Percentiles rank a stretch among this genome's conserved stretches.
Evolutionary conservation across 2,797 vertebrate genomes (phyloP).

Genomic region (Galagoides demidoff): DNA sequence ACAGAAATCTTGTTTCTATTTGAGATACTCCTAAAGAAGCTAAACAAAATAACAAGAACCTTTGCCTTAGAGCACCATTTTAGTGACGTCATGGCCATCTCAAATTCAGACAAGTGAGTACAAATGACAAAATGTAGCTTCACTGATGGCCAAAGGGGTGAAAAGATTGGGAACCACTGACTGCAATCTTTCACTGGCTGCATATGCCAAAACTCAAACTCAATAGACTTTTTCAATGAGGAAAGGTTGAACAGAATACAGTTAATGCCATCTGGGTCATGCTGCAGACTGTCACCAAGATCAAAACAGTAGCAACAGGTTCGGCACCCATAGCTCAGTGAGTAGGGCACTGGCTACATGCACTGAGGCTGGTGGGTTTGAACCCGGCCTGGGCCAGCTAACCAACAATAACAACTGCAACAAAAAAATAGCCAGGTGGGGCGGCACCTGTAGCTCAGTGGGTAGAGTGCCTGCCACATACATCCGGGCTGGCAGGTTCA

Average conservation of each 20-base stretch:
- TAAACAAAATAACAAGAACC: not conserved
- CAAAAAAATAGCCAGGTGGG: too few species aligned
- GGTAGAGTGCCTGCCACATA: too few species aligned
- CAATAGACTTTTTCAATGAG: not conserved
- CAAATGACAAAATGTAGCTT: not conserved
- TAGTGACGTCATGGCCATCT: not conserved
- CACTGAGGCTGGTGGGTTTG: too few species aligned
- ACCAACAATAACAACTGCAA: too few species aligned
- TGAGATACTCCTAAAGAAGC: conserved; percentile 13
- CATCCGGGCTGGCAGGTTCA: too few species aligned
- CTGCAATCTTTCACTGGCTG: not conserved
- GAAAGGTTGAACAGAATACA: not conserved
- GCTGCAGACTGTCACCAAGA: not conserved
- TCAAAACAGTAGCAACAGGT: not conserved
- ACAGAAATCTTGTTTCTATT: not conserved
- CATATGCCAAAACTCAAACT: not conserved
- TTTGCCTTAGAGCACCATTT: not conserved
- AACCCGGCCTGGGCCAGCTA: too few species aligned
- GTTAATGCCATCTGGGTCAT: rapidly evolving
- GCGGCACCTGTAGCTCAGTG: not conserved
- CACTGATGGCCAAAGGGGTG: not conserved
- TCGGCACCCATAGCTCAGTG: not conserved
- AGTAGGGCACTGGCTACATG: too few species aligned
- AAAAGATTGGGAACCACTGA: not conserved
- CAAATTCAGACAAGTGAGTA: not conserved